A percentile compares a stretch with the other conserved stretches of the same genome.
Conservation (phyloP, 2,113 vertebrate genomes). For the Spea multiplicata region DNA sequence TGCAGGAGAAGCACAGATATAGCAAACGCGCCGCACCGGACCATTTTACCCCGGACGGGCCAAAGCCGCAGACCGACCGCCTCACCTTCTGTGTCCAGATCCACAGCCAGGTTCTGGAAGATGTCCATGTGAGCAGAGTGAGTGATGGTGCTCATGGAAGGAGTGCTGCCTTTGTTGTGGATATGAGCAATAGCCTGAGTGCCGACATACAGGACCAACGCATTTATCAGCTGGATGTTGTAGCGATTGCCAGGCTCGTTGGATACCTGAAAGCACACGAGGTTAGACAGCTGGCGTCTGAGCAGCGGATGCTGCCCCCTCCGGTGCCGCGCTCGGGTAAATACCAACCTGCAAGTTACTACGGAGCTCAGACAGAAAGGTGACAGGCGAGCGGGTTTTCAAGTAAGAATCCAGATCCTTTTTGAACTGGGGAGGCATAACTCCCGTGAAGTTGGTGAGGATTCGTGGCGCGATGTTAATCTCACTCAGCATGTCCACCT, state of each 20-base stretch:
- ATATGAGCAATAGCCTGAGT: constrained; percentile 98
- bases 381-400: constrained; percentile 96
- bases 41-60: background rate
- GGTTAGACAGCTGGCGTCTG: too few relatives aligned
- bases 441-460: constrained; percentile 97
- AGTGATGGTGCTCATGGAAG: constrained; percentile 99
- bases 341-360: constrained; percentile 89
- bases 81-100: constrained; percentile 96
- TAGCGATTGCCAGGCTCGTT: constrained; percentile 98
- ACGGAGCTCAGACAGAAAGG: constrained; percentile 93
- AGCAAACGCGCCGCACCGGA: background rate
- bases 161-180: constrained; percentile 98
- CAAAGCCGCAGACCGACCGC: background rate
- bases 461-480: constrained; percentile 98
- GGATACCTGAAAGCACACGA: constrained; percentile 75
- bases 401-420: constrained; percentile 98
- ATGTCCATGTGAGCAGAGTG: constrained; percentile 99
- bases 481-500: constrained; percentile 99
- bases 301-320: too few relatives aligned
- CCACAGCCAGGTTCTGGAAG: constrained; percentile 98
- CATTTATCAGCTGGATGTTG: constrained; percentile 98
- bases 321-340: too few relatives aligned
- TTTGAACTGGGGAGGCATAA: constrained; percentile 98
- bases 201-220: constrained; percentile 94
- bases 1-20: constrained; percentile 49